Percentiles rank a stretch among this genome's conserved stretches.
phyloP scores from a whole-genome alignment of 2,797 vertebrate genomes.

The Cichlasoma orientale region DNA sequence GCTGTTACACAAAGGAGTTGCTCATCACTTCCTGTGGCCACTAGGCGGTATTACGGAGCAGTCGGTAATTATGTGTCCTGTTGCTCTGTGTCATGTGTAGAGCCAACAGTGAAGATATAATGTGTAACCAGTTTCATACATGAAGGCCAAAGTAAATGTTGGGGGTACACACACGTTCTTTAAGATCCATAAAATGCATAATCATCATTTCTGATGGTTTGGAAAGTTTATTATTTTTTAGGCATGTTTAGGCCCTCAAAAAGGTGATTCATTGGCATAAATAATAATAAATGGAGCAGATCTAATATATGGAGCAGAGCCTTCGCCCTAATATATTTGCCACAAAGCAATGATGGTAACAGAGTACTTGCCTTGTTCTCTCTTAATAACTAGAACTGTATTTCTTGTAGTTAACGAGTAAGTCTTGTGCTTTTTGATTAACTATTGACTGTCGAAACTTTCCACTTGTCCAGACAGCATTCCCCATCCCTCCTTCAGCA shows the following conservation, averaged over 20 bases:
- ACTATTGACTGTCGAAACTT: constrained; percentile 30
- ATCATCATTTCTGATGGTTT: fast-evolving
- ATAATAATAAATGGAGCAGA: neutral
- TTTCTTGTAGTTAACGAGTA: constrained; percentile 9
- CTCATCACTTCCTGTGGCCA: neutral
- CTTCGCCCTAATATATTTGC: neutral
- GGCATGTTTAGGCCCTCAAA: neutral
- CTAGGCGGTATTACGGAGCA: neutral
- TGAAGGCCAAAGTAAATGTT: neutral
- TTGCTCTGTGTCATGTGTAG: neutral
- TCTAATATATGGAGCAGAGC: neutral
- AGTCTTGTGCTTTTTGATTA: constrained; percentile 8
- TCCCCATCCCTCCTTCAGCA: constrained; percentile 17
- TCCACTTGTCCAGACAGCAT: constrained; percentile 27
- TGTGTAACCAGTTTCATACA: neutral
- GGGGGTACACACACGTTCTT: too few relatives aligned
- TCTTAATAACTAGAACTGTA: constrained; percentile 57
- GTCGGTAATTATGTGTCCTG: neutral
- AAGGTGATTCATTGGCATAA: neutral
- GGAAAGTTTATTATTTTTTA: neutral
- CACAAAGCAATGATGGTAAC: neutral
- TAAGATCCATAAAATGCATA: neutral
- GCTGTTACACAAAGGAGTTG: neutral
- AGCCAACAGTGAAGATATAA: neutral
- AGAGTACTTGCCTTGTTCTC: constrained; percentile 6